These are phyloP conservation scores for Cottus gobio DNA, from an alignment of 2,113 vertebrate species.

Conservation along the genomic window DNA sequence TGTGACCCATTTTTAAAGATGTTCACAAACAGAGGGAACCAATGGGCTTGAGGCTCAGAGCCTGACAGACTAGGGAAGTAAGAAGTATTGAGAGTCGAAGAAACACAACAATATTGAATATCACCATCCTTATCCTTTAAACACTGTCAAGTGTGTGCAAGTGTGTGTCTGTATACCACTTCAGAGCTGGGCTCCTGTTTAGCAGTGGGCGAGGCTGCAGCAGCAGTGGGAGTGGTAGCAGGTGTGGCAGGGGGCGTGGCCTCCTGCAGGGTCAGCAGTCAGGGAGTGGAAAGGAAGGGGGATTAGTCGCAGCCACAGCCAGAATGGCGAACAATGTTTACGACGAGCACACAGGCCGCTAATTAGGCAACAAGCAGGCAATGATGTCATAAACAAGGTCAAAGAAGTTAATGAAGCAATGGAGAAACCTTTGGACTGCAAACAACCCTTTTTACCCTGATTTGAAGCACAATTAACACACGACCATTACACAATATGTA, in stretches of 20 bases:
- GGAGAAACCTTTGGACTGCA: neutral
- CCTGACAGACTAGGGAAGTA: neutral
- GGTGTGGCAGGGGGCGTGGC: slow-evolving; percentile 50
- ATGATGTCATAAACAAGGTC: neutral
- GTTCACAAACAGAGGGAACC: neutral
- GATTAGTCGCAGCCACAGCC: slow-evolving; percentile 44
- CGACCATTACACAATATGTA: neutral
- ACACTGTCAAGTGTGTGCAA: neutral
- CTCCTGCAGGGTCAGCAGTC: slow-evolving; percentile 58
- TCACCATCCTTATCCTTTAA: neutral
- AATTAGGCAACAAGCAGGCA: slow-evolving; percentile 21
- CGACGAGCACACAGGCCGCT: slow-evolving; percentile 6
- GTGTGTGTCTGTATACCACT: slow-evolving; percentile 57
- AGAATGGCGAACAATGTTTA: slow-evolving; percentile 8
- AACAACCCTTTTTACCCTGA: neutral
- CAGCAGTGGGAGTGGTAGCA: slow-evolving; percentile 41
- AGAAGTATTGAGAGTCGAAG: neutral
- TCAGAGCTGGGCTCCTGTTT: slow-evolving; percentile 52
- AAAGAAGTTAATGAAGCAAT: slow-evolving; percentile 11
- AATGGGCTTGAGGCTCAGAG: too few relatives aligned
- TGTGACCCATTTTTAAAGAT: neutral
- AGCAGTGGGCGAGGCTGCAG: slow-evolving; percentile 43
- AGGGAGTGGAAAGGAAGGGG: slow-evolving; percentile 12
- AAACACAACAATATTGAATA: neutral
- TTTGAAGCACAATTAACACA: slow-evolving; percentile 3